A percentile compares a stretch with the other conserved stretches of the same genome.
Conservation (phyloP, 2,888 invertebrate genomes). For the Pegoplata infirma region DNA sequence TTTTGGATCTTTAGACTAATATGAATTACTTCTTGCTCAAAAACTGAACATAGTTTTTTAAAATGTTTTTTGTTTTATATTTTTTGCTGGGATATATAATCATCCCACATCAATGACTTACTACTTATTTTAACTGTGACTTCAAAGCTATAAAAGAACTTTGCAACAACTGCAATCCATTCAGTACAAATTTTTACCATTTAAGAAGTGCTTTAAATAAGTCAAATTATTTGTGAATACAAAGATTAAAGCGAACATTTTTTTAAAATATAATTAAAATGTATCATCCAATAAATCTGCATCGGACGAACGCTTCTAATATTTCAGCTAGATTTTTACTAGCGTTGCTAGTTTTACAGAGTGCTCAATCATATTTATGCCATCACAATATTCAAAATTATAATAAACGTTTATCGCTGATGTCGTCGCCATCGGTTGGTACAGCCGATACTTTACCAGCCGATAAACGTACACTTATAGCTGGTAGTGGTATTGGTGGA, state of each 20-base stretch:
- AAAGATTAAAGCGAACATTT: neutral
- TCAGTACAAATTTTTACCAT: conserved; percentile 47
- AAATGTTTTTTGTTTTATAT: no score
- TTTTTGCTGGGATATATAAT: no score
- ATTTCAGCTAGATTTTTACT: conserved; percentile 28
- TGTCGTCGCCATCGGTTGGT: neutral
- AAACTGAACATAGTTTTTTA: no score
- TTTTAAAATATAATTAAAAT: neutral
- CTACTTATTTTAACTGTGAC: neutral
- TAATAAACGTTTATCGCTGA: conserved; percentile 23
- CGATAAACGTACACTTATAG: conserved; percentile 31
- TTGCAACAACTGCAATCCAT: conserved; percentile 29
- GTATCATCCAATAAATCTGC: neutral
- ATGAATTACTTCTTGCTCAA: no score
- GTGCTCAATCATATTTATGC: conserved; percentile 5
- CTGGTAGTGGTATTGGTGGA: conserved; percentile 23
- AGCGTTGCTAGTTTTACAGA: conserved; percentile 36
- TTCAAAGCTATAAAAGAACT: conserved; percentile 61
- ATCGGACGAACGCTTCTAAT: neutral
- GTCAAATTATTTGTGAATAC: neutral
- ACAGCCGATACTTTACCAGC: conserved; percentile 2
- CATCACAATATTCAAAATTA: conserved; percentile 18
- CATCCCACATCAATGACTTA: conserved; percentile 20
- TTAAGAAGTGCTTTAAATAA: neutral
- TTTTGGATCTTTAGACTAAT: no score